Base-by-base conservation (phyloP, 2,113 vertebrate species). In the Spea bombifrons region DNA sequence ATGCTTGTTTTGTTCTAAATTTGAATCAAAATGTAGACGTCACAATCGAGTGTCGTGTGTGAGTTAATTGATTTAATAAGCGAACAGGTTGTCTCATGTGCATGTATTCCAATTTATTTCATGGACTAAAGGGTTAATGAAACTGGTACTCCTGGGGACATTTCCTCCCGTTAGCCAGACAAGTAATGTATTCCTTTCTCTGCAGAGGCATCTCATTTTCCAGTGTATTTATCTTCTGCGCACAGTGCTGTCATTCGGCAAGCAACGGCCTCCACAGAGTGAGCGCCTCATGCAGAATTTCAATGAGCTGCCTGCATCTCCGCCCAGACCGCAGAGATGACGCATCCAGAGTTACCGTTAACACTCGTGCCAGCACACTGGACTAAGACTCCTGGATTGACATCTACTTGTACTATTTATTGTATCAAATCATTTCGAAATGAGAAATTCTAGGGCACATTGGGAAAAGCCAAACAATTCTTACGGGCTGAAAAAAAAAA, bases 151-250 rank as follows among this genome's bases (percentile, higher is more conserved):
- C 78, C 50, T 74, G 78, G 78, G 78, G 78, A 80, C 71, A 80
- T 80, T 80, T 80, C 78, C 78, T 74, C 78, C 78, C 78, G 65
- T 80, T 80, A 64, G 44, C 71, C 77, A 80, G 78, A 80, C 78
- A 80, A 80, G 71, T 80, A 80, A 80, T 80, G 73, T 80, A 80
- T 80, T 80, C 78, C 71, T 80, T 68, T 80, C 78, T 80, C 78
- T 80, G 78, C 78, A 80, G 78, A 80, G 78, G 78, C 78, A 80
- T 80, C 78, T 80, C 78, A 80, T 80, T 80, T 80, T 80, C 64
- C 78, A 80, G 78, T 80, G 78, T 73, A 80, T 80, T 80, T 80
- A 80, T 80, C 78, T 80, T 80, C 78, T 80, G 52, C 68, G 71
- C 78, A 74, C 71, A 80, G 78, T 50, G 71, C 78, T 80, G 78